A percentile compares a stretch with the other conserved stretches of the same genome.
Evolutionary conservation across 2,888 invertebrate species (phyloP).

Genomic region (Drosophila nigricruria): DNA sequence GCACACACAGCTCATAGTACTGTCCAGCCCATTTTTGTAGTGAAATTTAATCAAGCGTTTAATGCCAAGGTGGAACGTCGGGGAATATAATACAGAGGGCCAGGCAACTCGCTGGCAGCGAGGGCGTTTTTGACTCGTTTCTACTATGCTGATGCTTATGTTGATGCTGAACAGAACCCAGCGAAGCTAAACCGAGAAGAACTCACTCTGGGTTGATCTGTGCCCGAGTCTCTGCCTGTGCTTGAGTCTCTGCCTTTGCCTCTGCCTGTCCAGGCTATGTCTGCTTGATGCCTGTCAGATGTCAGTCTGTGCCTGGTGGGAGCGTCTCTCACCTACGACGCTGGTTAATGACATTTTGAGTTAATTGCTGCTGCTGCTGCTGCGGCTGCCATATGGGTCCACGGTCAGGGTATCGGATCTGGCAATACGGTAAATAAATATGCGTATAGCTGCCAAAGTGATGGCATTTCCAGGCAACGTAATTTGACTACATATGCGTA

Average conservation of each 20-base stretch:
- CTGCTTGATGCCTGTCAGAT: constrained; percentile 78
- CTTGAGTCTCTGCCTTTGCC: constrained; percentile 13
- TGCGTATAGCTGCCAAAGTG: constrained; percentile 39
- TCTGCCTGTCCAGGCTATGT: constrained; percentile 38
- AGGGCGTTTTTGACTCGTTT: constrained; percentile 45
- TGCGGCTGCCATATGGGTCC: constrained; percentile 69
- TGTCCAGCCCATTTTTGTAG: constrained; percentile 77
- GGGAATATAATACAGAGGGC: constrained; percentile 70
- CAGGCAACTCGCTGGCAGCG: constrained; percentile 36
- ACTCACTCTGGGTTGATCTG: constrained; percentile 30
- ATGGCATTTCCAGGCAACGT: constrained; percentile 75
- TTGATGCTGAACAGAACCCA: constrained; percentile 28
- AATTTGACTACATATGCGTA: constrained; percentile 68
- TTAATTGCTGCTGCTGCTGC: constrained; percentile 72
- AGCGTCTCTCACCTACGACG: constrained; percentile 72
- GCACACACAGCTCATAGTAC: constrained; percentile 20
- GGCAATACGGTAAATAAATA: constrained; percentile 70
- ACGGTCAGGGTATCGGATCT: constrained; percentile 29
- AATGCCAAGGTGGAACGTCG: constrained; percentile 79
- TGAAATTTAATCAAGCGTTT: constrained; percentile 83
- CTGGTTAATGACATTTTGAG: constrained; percentile 80
- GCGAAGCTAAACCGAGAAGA: neutral
- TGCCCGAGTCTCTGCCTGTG: constrained; percentile 13
- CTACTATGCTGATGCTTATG: constrained; percentile 22
- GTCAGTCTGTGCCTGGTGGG: constrained; percentile 64